Percentiles rank a stretch among this genome's conserved stretches.
Conservation (phyloP, 2,888 invertebrate species). For the Leptura quadrifasciata region DNA sequence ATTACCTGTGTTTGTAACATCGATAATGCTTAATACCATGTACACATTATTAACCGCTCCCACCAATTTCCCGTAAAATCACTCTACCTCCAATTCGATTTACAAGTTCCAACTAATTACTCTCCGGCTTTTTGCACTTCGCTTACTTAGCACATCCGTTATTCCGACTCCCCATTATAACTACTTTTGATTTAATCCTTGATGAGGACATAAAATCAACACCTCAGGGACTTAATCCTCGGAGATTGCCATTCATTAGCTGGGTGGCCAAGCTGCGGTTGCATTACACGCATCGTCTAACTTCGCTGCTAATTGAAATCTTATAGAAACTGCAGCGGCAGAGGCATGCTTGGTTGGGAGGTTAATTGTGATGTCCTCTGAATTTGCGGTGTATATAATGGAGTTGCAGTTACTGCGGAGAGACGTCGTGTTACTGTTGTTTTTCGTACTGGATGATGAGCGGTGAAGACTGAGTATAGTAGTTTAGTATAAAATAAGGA, state of each 20-base stretch:
- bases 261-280: conserved; percentile 36
- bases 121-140: background rate
- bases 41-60: too few relatives aligned
- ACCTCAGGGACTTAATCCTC: conserved; percentile 24
- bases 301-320: conserved; percentile 42
- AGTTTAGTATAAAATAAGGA: too few relatives aligned
- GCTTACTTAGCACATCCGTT: background rate
- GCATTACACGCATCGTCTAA: conserved; percentile 41
- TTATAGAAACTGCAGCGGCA: background rate
- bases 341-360: background rate
- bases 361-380: background rate
- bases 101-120: background rate
- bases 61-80: too few relatives aligned
- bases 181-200: background rate
- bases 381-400: background rate
- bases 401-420: background rate
- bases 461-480: too few relatives aligned
- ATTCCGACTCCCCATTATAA: background rate
- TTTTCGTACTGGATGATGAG: too few relatives aligned
- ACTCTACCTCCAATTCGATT: background rate
- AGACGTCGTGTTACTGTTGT: background rate
- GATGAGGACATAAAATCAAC: background rate
- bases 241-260: conserved; percentile 42
- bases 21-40: too few relatives aligned
- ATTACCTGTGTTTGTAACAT: too few relatives aligned